Evolutionary conservation across 1,140 invertebrate genomes (phyloP).

Genomic region (Drosophila hydei): DNA sequence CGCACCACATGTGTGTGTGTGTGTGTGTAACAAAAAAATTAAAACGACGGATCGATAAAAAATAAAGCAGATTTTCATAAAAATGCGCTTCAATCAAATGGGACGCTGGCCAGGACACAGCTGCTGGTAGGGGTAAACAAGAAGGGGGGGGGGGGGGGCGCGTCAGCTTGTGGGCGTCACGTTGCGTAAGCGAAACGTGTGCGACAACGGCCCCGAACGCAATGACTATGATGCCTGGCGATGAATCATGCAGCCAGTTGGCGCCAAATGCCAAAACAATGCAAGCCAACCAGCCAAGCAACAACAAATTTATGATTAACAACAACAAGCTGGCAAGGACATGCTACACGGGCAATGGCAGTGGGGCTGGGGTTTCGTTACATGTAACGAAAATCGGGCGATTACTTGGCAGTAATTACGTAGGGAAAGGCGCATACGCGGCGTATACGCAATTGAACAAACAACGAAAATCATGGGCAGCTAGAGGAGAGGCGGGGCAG

Average conservation of each 20-base stretch:
- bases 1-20: constrained; percentile 2
- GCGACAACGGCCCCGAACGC: constrained; percentile 18
- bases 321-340: constrained; percentile 28
- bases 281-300: constrained; percentile 50
- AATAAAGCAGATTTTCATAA: constrained; percentile 70
- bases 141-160: constrained; percentile 18
- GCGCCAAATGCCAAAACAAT: constrained; percentile 79
- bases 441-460: constrained; percentile 47
- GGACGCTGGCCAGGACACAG: constrained; percentile 21
- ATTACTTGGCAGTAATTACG: constrained; percentile 70
- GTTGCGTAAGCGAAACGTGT: constrained; percentile 70
- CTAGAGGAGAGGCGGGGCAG: not conserved
- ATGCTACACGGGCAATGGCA: not conserved
- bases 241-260: constrained; percentile 79
- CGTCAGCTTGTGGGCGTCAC: constrained; percentile 18
- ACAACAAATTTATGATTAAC: constrained; percentile 65
- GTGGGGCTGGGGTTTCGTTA: not conserved
- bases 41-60: constrained; percentile 76
- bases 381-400: constrained; percentile 47
- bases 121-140: not conserved
- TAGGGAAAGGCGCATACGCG: constrained; percentile 10
- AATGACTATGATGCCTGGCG: constrained; percentile 31
- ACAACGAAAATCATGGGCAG: constrained; percentile 8
- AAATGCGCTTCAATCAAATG: constrained; percentile 71
- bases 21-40: constrained; percentile 51